phyloP scores from a whole-genome alignment of 2,888 invertebrate genomes.

The Zele albiditarsus region DNA sequence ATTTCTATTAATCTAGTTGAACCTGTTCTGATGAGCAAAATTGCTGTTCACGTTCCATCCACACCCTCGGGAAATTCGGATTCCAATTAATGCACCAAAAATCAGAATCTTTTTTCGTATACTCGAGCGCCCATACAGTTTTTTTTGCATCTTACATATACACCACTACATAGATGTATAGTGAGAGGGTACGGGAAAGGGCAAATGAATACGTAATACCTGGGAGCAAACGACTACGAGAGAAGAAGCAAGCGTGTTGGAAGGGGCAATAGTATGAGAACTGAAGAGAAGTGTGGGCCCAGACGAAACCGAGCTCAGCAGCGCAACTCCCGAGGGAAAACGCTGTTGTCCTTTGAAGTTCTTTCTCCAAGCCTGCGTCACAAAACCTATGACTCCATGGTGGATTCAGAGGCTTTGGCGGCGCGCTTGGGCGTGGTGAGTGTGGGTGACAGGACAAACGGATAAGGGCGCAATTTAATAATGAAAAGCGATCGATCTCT shows the following conservation, averaged over 20 bases:
- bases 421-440: slow-evolving; percentile 17
- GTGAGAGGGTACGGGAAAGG: slow-evolving; percentile 56
- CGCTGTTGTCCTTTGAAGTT: slow-evolving; percentile 53
- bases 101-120: slow-evolving; percentile 69
- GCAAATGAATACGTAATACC: slow-evolving; percentile 69
- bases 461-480: slow-evolving; percentile 46
- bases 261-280: slow-evolving; percentile 31
- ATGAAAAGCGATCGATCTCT: slow-evolving; percentile 41
- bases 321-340: slow-evolving; percentile 47
- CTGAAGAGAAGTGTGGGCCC: slow-evolving; percentile 30
- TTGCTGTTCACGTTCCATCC: slow-evolving; percentile 36
- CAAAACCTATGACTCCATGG: slow-evolving; percentile 5
- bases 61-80: slow-evolving; percentile 68
- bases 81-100: slow-evolving; percentile 67
- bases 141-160: slow-evolving; percentile 42
- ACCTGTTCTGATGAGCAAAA: slow-evolving; percentile 30
- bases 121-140: slow-evolving; percentile 46
- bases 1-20: background rate
- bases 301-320: slow-evolving; percentile 35
- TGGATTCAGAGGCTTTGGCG: background rate
- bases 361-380: slow-evolving; percentile 41
- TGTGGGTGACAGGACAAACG: slow-evolving; percentile 43
- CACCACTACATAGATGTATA: slow-evolving; percentile 7
- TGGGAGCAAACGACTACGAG: slow-evolving; percentile 28
- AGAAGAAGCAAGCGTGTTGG: slow-evolving; percentile 8